phyloP scores from a whole-genome alignment of 2,113 vertebrate genomes.

The Phycodurus eques region DNA sequence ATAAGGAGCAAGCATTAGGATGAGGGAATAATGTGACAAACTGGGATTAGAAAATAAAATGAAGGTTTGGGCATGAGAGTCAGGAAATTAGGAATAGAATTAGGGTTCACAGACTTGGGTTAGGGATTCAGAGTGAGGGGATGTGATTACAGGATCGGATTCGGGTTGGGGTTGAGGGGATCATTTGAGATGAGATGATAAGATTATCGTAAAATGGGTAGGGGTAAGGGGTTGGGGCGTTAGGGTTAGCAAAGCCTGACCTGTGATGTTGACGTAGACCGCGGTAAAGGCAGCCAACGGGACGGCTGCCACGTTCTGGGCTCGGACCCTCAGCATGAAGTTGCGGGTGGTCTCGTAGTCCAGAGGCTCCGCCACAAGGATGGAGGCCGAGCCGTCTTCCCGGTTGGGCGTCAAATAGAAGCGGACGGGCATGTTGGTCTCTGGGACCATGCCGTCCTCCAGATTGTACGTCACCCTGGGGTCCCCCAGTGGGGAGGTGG shows the following conservation, averaged over 20 bases:
- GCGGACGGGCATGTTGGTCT: slow-evolving; percentile 85
- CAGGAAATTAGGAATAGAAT: too few species aligned
- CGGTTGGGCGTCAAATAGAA: slow-evolving; percentile 89
- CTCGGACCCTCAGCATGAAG: slow-evolving; percentile 82
- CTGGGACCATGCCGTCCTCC: slow-evolving; percentile 84
- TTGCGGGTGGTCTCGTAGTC: slow-evolving; percentile 83
- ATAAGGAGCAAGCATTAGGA: slow-evolving; percentile 1
- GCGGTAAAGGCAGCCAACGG: slow-evolving; percentile 82
- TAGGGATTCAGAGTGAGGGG: too few species aligned
- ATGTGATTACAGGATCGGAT: too few species aligned
- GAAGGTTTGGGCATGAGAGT: too few species aligned
- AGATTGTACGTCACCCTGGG: slow-evolving; percentile 84
- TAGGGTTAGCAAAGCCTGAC: slow-evolving; percentile 48
- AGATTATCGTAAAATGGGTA: too few species aligned
- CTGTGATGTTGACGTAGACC: slow-evolving; percentile 81
- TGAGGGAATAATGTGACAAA: too few species aligned
- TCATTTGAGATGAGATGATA: too few species aligned
- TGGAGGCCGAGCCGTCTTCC: slow-evolving; percentile 82
- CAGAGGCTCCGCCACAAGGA: slow-evolving; percentile 83
- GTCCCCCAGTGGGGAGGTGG: slow-evolving; percentile 83
- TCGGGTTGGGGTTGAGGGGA: too few species aligned
- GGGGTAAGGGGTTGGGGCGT: too few species aligned
- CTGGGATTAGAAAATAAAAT: too few species aligned
- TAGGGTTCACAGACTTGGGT: too few species aligned
- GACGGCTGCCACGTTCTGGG: slow-evolving; percentile 83